Evolutionary conservation across 2,888 invertebrate genomes (phyloP), one percentile per base, ranked within the genome.

Genomic region (Priapulus caudatus): DNA sequence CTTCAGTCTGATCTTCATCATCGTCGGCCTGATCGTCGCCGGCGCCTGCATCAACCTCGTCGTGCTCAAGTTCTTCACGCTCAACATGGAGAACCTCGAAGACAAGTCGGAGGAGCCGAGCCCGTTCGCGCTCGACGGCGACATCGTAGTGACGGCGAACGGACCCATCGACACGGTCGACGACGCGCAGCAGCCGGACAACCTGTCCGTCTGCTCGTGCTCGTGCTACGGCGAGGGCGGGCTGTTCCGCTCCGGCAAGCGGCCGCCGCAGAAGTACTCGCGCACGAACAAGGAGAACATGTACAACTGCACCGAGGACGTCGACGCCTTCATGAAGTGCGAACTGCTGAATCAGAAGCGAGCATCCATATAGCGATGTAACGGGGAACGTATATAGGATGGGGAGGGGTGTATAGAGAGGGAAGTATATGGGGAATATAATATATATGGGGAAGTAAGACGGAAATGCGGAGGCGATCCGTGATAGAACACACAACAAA

Each of bases 41-140:
- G 95, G 97, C 52, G 97, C 98, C 52, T 93, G 92, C 65, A 95
- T 97, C 69, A 97, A 97, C 74, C 77, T 98, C 61, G 77, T 97
- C 19, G 95, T 97, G 4, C 79, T 97, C 21, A 81, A 95, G 44
- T 97, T 98, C 75, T 87, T 98, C 83, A 97, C 95, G n/a, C 72
- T 78, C 73, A 98, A 98, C 77, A 97, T 97, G 0, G 97, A 95
- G 72, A 92, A 71, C 85, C 89, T 33, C 46, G 93, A 95, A 74
- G 92, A 92, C 21, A 80, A 80, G 55, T 78, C 90, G 81, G 93
- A 93, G 55, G 85, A 92, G 59, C 87, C 90, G 69, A 91, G 89
- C 48, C 91, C 95, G 53, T 93, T 97, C 20, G 80, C 90, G 55
- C 75, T 97, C 57, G 93, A 97, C 69, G 93, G 95, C 56, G 95